These are phyloP conservation scores for Pandion haliaetus DNA, from an alignment of 2,113 vertebrate genomes.

Conservation along the genomic window DNA sequence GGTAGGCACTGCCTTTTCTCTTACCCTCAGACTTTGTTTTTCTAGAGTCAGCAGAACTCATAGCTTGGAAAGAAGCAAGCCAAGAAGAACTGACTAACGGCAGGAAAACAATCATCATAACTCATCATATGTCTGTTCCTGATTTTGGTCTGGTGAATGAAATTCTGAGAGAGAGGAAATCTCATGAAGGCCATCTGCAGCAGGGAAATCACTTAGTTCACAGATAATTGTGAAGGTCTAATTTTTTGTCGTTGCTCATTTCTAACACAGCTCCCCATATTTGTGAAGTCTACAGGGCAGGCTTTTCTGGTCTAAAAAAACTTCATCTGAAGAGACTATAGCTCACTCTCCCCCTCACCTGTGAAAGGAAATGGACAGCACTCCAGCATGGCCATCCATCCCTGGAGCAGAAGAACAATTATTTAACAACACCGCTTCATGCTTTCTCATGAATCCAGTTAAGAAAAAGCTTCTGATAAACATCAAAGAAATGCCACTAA, in stretches of 20 bases:
- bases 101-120: background rate
- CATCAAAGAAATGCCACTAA: background rate
- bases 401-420: background rate
- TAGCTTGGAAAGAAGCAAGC: background rate
- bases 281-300: background rate
- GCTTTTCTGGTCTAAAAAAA: background rate
- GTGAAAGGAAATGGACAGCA: background rate
- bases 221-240: background rate
- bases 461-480: background rate
- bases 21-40: background rate
- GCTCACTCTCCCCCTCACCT: background rate
- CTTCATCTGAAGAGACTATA: background rate
- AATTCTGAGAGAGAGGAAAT: background rate
- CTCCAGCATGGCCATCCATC: background rate
- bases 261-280: background rate
- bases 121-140: background rate
- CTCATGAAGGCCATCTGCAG: background rate
- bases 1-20: background rate
- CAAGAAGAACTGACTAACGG: background rate
- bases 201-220: background rate
- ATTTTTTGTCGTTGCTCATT: background rate
- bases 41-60: background rate
- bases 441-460: background rate
- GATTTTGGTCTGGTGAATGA: background rate
- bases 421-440: fast-evolving